Evolutionary conservation across 2,113 vertebrate genomes (phyloP), one percentile per base, ranked within the genome.

Genomic region (Uria lomvia): DNA sequence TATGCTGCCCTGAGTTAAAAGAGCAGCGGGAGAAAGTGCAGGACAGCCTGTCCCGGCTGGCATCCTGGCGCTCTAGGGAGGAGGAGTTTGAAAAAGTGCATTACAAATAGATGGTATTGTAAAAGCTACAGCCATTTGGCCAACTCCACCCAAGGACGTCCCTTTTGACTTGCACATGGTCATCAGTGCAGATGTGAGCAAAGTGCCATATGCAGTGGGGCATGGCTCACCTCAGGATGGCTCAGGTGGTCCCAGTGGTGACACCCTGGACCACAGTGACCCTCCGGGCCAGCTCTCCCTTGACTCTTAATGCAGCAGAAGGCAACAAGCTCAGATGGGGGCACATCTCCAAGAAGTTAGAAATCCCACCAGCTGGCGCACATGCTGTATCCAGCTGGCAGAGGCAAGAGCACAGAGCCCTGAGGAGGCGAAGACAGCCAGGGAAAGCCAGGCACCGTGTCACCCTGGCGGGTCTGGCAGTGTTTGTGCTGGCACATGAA

Each of bases 361-460:
- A 72, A 88, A 72, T 38, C 74, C 77, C 92, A 75, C n/a, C 85
- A 93, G 90, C 90, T 92, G 85, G 96, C 66, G 68, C 87, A 47
- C 6, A 0, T 22, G 85, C 94, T 94, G 73, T 21, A 65, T 47
- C 90, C 90, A 92, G 88, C 78, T 93, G 88, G 88, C 81, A 85
- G 45, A 70, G 59, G 52, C 29, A 49, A 17, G 36, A 70, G 59
- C 77, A 60, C 52, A 52, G 78, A 86, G 78, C 86, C 58, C 74
- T 26, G 62, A 40, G 32, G 58, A 94, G 75, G 90, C 79, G 82
- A 38, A 50, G 81, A 11, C 88, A 90, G 88, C 32, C 9, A 5
- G 63, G 82, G 85, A 90, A 93, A 27, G 18, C 45, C 95, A 70
- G 79, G 45, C n/a, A 47, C 34, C 6, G 6, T 20, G 52, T 52